A percentile compares a stretch with the other conserved stretches of the same genome.
Evolutionary conservation across 1,140 invertebrate species (phyloP).

Genomic region (Teleopsis dalmanni): DNA sequence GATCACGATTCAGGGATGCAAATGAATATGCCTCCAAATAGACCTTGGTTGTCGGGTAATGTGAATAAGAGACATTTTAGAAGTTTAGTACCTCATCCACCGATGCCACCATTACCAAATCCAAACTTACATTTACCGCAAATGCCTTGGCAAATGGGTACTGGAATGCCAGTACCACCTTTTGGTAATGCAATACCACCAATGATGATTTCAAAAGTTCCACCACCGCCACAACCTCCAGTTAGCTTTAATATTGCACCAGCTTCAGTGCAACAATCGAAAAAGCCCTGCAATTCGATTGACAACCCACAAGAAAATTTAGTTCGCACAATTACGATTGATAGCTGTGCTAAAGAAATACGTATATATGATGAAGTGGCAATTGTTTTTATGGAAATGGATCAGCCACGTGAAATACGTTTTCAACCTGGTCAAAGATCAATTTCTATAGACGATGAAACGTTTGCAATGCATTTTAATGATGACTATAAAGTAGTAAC

Average conservation of each 20-base stretch:
- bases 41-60: background rate
- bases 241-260: constrained; percentile 20
- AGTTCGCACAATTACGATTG: constrained; percentile 70
- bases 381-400: constrained; percentile 72
- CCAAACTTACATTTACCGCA: constrained; percentile 2
- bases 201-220: constrained; percentile 11
- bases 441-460: constrained; percentile 64
- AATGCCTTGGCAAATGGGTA: constrained; percentile 17
- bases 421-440: constrained; percentile 64
- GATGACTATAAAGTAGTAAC: constrained; percentile 63
- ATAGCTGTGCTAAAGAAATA: constrained; percentile 72
- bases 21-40: background rate
- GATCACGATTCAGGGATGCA: too few relatives aligned
- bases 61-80: background rate
- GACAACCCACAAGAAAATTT: constrained; percentile 40
- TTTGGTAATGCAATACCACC: background rate
- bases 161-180: constrained; percentile 1
- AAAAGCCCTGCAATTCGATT: constrained; percentile 35
- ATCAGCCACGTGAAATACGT: constrained; percentile 76
- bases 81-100: too few relatives aligned
- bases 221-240: constrained; percentile 31
- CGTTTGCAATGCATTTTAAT: constrained; percentile 60
- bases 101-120: constrained; percentile 4
- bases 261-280: constrained; percentile 17
- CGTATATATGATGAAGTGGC: constrained; percentile 79